A percentile compares a stretch with the other conserved stretches of the same genome.
Conservation (phyloP, 2,888 invertebrate species). For the Trachelus tabidus region DNA sequence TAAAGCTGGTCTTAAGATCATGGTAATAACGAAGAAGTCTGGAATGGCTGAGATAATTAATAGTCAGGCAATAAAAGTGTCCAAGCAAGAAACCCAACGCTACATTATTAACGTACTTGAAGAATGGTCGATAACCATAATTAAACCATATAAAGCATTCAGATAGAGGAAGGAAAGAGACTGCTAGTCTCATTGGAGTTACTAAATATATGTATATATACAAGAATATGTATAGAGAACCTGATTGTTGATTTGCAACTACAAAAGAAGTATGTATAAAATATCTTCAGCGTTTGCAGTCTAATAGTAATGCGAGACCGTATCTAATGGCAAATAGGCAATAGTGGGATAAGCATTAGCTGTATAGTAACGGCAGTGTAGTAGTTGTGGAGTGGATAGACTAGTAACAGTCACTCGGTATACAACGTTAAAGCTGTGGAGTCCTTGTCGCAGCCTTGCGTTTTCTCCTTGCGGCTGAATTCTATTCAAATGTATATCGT, state of each 20-base stretch:
- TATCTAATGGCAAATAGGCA: neutral
- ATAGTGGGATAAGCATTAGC: neutral
- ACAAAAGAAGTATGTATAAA: neutral
- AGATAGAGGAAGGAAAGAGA: neutral
- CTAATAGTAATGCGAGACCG: neutral
- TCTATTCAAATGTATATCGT: conserved; percentile 45
- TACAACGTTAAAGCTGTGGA: conserved; percentile 13
- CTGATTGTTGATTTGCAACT: neutral
- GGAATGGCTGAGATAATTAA: neutral
- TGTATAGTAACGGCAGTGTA: neutral
- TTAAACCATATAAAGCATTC: neutral
- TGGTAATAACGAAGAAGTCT: neutral
- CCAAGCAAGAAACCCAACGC: neutral
- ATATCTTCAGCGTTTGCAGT: neutral
- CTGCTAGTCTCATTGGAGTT: neutral
- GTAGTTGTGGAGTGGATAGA: neutral
- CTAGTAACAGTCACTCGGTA: neutral
- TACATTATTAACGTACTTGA: neutral
- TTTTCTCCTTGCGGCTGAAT: conserved; percentile 52
- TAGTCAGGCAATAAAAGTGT: neutral
- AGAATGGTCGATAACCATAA: neutral
- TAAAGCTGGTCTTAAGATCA: neutral
- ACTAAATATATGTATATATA: neutral
- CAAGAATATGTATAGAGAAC: neutral
- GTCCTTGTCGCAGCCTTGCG: conserved; percentile 58